Conservation (phyloP, 2,888 invertebrate genomes). For the Capitulum mitella region DNA sequence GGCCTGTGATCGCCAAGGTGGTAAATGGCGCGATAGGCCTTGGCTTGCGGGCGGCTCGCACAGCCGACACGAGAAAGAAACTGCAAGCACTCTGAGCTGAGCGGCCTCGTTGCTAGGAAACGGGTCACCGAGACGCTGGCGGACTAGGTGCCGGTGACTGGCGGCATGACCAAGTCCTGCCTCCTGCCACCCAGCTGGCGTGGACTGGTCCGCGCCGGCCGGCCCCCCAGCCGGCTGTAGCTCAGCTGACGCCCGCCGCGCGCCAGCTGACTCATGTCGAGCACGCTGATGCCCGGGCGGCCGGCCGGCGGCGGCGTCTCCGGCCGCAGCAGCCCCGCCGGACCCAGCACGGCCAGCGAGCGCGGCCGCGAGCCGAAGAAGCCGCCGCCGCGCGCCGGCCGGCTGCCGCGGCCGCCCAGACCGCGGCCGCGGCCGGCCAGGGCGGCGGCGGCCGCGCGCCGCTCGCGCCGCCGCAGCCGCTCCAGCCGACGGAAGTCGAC, state of each 20-base stretch:
- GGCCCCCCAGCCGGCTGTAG: not conserved
- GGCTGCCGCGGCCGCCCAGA: not conserved
- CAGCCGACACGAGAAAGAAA: too few species aligned
- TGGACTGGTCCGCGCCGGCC: not conserved
- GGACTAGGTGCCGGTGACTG: too few species aligned
- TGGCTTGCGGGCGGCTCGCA: too few species aligned
- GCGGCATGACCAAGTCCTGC: too few species aligned
- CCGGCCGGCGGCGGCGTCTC: constrained; percentile 38
- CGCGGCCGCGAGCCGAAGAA: not conserved
- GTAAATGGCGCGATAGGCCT: too few species aligned
- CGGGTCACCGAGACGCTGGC: too few species aligned
- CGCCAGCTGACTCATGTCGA: constrained; percentile 63
- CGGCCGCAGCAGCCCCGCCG: not conserved
- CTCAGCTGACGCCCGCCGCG: constrained; percentile 47
- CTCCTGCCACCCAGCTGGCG: not conserved
- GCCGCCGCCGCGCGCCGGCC: not conserved
- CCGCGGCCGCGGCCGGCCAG: not conserved
- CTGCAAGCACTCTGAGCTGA: too few species aligned
- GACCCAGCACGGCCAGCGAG: not conserved
- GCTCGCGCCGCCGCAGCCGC: constrained; percentile 20
- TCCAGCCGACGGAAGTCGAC: constrained; percentile 8
- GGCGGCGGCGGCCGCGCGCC: constrained; percentile 1
- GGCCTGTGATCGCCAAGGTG: too few species aligned
- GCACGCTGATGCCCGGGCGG: constrained; percentile 61
- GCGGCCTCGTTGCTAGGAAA: too few species aligned